Percentiles rank a stretch among this genome's conserved stretches.
phyloP scores from a whole-genome alignment of 2,888 invertebrate genomes.

The Apamea monoglypha region DNA sequence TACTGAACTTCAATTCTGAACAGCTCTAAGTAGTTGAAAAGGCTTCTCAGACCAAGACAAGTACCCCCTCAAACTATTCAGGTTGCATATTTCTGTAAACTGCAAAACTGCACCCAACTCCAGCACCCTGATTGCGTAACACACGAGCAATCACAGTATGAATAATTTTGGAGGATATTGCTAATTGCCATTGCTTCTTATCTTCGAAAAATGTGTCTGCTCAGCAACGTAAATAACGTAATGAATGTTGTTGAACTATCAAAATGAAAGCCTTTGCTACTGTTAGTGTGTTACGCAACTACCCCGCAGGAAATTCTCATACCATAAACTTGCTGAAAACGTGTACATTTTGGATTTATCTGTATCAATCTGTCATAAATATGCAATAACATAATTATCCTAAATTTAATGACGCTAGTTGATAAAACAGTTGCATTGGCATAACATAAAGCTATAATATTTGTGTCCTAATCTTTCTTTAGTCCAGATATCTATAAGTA shows the following conservation, averaged over 20 bases:
- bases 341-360: not conserved
- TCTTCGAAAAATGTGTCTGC: too few relatives aligned
- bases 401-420: constrained; percentile 34
- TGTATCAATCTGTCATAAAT: not conserved
- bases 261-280: too few relatives aligned
- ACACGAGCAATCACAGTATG: too few relatives aligned
- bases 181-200: too few relatives aligned
- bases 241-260: too few relatives aligned
- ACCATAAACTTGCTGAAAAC: not conserved
- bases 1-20: not conserved
- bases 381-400: constrained; percentile 8
- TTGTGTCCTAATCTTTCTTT: constrained; percentile 46
- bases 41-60: not conserved
- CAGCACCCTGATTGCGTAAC: too few relatives aligned
- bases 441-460: constrained; percentile 13
- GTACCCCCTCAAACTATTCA: not conserved
- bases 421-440: constrained; percentile 23
- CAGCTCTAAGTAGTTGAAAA: too few relatives aligned
- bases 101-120: not conserved
- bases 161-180: too few relatives aligned
- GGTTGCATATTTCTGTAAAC: not conserved
- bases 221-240: too few relatives aligned
- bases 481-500: constrained; percentile 29
- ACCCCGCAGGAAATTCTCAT: not conserved
- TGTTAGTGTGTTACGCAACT: too few relatives aligned